A percentile compares a stretch with the other conserved stretches of the same genome.
These are phyloP conservation scores for Cosmia pyralina DNA, from an alignment of 2,888 invertebrate genomes.

Conservation along the genomic window DNA sequence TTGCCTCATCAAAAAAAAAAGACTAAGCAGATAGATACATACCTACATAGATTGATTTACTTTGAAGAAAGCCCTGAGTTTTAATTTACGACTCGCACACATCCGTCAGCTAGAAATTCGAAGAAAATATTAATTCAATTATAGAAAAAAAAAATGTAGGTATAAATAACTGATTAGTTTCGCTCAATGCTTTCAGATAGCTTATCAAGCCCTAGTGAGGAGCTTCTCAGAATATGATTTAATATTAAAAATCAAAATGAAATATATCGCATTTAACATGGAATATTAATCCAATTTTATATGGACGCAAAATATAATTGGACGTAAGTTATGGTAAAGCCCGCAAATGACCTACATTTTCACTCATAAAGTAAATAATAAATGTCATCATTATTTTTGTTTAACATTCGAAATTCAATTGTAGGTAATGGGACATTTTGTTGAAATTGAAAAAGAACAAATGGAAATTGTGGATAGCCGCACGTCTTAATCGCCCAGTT, in stretches of 20 bases:
- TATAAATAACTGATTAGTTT: slow-evolving; percentile 13
- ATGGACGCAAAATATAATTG: slow-evolving; percentile 26
- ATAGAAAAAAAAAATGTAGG: no score
- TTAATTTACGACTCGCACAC: no score
- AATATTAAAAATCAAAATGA: slow-evolving; percentile 3
- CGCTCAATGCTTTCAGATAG: slow-evolving; percentile 5
- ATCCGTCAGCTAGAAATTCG: no score
- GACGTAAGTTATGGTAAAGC: slow-evolving; percentile 12
- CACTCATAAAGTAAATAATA: slow-evolving; percentile 27
- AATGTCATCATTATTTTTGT: slow-evolving; percentile 27
- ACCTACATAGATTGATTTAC: no score
- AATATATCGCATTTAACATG: slow-evolving; percentile 17
- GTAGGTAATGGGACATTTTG: slow-evolving; percentile 4
- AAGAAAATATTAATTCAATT: neutral
- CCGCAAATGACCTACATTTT: slow-evolving; percentile 22
- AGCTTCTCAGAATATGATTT: slow-evolving; percentile 1
- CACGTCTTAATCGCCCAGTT: neutral
- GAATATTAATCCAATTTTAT: slow-evolving; percentile 17
- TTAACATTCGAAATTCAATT: slow-evolving; percentile 34
- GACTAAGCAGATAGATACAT: no score
- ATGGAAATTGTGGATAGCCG: neutral
- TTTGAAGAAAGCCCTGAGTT: no score
- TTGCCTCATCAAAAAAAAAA: no score
- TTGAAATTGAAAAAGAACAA: slow-evolving; percentile 6
- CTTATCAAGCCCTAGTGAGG: slow-evolving; percentile 14